Evolutionary conservation across 2,797 vertebrate species (phyloP).

Genomic region (Pangasius sanitwongsei): DNA sequence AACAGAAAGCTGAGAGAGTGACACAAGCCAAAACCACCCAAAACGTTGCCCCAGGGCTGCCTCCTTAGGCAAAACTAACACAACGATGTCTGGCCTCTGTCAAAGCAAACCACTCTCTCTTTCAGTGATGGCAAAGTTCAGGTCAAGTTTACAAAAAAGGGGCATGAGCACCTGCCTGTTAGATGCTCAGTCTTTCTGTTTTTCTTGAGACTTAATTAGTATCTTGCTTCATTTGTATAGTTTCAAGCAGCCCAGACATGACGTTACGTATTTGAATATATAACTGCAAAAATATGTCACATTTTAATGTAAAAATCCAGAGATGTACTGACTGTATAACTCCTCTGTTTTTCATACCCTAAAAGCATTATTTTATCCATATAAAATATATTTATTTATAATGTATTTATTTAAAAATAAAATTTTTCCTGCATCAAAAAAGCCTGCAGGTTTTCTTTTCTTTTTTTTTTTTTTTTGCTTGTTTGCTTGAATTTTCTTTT

Average conservation of each 20-base stretch:
- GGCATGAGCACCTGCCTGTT: slow-evolving; percentile 48
- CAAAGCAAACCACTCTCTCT: slow-evolving; percentile 60
- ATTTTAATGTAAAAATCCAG: not conserved
- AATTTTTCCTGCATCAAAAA: not conserved
- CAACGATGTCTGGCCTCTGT: slow-evolving; percentile 66
- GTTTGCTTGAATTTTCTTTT: not conserved
- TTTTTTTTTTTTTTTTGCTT: not conserved
- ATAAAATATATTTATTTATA: not conserved
- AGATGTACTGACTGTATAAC: no score
- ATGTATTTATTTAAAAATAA: no score
- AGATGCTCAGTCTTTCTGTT: slow-evolving; percentile 41
- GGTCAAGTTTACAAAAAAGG: slow-evolving; percentile 62
- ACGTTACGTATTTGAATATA: not conserved
- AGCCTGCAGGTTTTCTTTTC: not conserved
- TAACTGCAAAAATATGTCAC: not conserved
- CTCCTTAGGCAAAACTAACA: slow-evolving; percentile 53
- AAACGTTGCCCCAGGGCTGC: slow-evolving; percentile 50
- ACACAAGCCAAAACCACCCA: slow-evolving; percentile 67
- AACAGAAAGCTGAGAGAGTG: slow-evolving; percentile 61
- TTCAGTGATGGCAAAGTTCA: slow-evolving; percentile 62
- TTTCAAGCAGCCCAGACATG: not conserved
- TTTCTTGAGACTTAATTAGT: slow-evolving; percentile 29
- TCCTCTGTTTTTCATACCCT: no score
- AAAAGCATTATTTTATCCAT: not conserved
- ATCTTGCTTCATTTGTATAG: not conserved